Conservation (phyloP, 1,140 invertebrate species). For the Piezodorus guildinii region DNA sequence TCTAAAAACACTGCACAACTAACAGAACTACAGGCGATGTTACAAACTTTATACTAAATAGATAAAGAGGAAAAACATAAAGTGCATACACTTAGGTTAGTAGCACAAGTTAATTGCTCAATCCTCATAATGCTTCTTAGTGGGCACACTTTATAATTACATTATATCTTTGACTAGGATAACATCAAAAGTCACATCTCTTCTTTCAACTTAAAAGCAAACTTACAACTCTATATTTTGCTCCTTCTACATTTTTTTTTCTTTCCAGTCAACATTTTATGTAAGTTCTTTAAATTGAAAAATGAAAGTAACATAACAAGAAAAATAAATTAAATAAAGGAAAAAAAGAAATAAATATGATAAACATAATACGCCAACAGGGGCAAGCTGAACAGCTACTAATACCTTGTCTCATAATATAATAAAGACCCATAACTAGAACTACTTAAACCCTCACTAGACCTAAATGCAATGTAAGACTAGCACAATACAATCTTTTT, state of each 20-base stretch:
- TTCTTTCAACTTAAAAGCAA: neutral
- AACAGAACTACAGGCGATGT: conserved; percentile 12
- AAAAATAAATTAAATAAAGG: neutral
- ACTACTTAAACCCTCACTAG: neutral
- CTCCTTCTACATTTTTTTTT: neutral
- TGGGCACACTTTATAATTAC: neutral
- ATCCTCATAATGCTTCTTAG: neutral
- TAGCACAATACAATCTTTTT: neutral
- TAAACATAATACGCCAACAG: neutral
- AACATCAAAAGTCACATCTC: conserved; percentile 6
- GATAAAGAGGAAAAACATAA: conserved; percentile 1
- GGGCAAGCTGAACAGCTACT: neutral
- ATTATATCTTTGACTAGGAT: conserved; percentile 9
- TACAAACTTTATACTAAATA: conserved; percentile 6
- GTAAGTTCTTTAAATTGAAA: neutral
- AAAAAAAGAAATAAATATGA: neutral
- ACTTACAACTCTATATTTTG: neutral
- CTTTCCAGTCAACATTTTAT: neutral
- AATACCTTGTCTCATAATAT: neutral
- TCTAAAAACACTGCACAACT: conserved; percentile 10
- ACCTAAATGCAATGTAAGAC: conserved; percentile 4
- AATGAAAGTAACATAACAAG: neutral
- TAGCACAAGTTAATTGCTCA: neutral
- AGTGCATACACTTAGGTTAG: neutral
- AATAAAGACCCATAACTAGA: neutral